These are phyloP conservation scores for Heliocidaris tuberculata DNA, from an alignment of 35 echinoderm and acorn worm genomes.

Conservation along the genomic window DNA sequence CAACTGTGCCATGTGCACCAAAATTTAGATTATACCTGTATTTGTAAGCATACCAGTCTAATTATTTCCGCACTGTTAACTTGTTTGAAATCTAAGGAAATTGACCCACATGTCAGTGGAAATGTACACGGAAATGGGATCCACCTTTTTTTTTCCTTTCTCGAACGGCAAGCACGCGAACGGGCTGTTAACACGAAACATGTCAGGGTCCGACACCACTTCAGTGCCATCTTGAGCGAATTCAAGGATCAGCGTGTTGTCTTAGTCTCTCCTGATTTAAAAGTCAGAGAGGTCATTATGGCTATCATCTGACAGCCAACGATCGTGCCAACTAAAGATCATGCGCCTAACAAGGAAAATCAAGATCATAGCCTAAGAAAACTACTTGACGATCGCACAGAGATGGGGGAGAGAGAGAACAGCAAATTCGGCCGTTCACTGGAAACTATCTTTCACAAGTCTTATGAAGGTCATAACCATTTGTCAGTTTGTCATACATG, in stretches of 20 bases:
- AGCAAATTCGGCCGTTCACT: too few relatives aligned
- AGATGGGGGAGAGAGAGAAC: neutral
- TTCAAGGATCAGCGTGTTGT: conserved; percentile 10
- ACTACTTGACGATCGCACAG: neutral
- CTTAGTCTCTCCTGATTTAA: conserved; percentile 29
- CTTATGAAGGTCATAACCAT: too few relatives aligned
- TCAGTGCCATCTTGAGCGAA: conserved; percentile 1
- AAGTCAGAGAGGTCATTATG: conserved; percentile 37
- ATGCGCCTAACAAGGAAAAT: neutral
- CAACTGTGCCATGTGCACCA: neutral
- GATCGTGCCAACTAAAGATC: conserved; percentile 16
- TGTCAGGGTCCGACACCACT: neutral
- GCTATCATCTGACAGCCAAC: conserved; percentile 29
- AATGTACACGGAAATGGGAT: conserved; percentile 16
- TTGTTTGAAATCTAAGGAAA: neutral
- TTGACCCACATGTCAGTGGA: neutral
- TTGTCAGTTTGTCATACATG: too few relatives aligned
- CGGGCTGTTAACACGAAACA: conserved; percentile 4
- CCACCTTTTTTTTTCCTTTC: neutral
- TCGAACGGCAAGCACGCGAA: neutral
- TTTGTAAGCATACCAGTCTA: neutral
- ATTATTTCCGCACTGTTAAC: neutral
- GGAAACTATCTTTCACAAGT: too few relatives aligned
- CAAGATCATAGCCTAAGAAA: neutral
- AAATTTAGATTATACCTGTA: neutral